phyloP scores from a whole-genome alignment of 2,113 vertebrate species.

The Mormyrus lacerda region DNA sequence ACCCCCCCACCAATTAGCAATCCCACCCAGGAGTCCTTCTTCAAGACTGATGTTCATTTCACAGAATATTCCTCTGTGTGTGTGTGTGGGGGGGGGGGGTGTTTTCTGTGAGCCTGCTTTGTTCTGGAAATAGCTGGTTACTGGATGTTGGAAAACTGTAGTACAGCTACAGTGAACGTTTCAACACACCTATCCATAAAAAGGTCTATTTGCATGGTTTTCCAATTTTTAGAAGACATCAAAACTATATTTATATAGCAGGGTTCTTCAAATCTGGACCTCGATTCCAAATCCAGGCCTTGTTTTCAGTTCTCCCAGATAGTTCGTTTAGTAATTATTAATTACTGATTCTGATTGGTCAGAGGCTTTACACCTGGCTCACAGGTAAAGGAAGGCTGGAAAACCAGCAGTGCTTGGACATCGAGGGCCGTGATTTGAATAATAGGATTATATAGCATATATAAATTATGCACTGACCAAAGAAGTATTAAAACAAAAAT shows the following conservation, averaged over 20 bases:
- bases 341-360: too few species aligned
- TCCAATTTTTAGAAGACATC: background rate
- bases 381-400: too few species aligned
- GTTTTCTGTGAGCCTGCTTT: slow-evolving; percentile 19
- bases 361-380: too few species aligned
- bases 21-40: slow-evolving; percentile 30
- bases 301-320: too few species aligned
- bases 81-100: background rate
- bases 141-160: slow-evolving; percentile 2
- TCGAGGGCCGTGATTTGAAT: too few species aligned
- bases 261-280: too few species aligned
- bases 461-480: background rate
- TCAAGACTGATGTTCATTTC: slow-evolving; percentile 23
- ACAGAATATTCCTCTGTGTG: slow-evolving; percentile 15
- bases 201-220: background rate
- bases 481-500: background rate
- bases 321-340: too few species aligned
- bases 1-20: background rate
- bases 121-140: slow-evolving; percentile 26
- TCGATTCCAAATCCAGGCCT: too few species aligned
- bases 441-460: background rate
- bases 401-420: too few species aligned
- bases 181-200: background rate
- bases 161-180: background rate
- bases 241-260: too few species aligned